Evolutionary conservation across 1,140 invertebrate species (phyloP).

Genomic region (Macrotrachela quadricornifera): DNA sequence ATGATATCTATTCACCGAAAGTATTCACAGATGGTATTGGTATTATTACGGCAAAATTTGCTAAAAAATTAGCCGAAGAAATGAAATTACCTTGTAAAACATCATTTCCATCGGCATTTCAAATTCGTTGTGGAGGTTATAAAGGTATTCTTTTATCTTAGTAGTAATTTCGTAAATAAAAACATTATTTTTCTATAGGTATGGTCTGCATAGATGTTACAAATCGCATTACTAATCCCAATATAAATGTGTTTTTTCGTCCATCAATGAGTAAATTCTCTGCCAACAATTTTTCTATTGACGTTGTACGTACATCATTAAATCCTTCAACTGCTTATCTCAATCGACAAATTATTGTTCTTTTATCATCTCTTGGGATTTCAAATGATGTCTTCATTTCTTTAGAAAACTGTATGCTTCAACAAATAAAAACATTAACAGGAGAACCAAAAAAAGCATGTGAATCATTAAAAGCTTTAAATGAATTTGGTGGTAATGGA

Average conservation of each 20-base stretch:
- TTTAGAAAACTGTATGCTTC: neutral
- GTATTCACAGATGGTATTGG: neutral
- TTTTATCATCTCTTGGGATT: neutral
- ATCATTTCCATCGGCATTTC: neutral
- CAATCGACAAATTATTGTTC: constrained; percentile 1
- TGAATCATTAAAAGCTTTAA: neutral
- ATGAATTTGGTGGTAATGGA: too few species aligned
- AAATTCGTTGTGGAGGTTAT: neutral
- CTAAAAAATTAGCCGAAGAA: neutral
- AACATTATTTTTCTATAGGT: too few species aligned
- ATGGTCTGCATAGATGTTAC: too few species aligned
- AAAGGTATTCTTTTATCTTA: neutral
- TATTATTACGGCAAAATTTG: neutral
- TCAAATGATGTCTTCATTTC: neutral
- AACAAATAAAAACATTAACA: neutral
- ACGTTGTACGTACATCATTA: too few species aligned
- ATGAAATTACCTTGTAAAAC: neutral
- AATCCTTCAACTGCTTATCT: neutral
- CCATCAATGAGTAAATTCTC: too few species aligned
- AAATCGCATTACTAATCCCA: too few species aligned
- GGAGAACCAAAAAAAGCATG: neutral
- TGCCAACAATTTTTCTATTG: too few species aligned
- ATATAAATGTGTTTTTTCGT: too few species aligned
- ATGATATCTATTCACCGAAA: too few species aligned
- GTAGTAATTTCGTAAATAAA: too few species aligned